Evolutionary conservation across 2,888 invertebrate species (phyloP), one percentile per base, ranked within the genome.

Genomic region (Sinelater perroti): DNA sequence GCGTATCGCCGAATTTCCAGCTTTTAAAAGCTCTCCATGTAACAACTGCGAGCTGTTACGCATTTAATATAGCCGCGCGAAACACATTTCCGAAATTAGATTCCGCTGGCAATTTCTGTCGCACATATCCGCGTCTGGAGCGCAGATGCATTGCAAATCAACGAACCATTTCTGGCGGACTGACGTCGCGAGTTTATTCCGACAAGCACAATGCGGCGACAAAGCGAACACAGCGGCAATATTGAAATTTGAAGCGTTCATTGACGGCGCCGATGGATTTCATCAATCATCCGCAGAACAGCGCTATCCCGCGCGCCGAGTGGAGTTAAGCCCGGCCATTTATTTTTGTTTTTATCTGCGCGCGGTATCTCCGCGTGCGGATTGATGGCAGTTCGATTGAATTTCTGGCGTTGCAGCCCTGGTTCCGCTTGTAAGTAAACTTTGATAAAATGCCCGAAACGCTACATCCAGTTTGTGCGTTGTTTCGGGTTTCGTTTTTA

Each of bases 161-260:
- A 10, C 18, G 10, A n/a, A 4, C 21, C 21, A 38, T 38, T 38
- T 38, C 17, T 14, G 38, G 21, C 4, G 11, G 24, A 38, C 21
- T 5, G 38, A 20, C 20, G 36, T 36, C 36, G 13, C 6, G 24
- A 38, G 11, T 35, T 10, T 14, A 14, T 14, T 36, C 13, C 2
- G 38, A 4, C n/a, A 21, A 17, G 24, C 11, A 38, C 38, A 38
- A 38, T 38, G 7, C 38, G 21, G 24, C 21, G 21, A 38, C 38
- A 38, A 7, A 38, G 10, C 7, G 38, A 10, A 38, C 21, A 21
- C 17, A 38, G 20, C 21, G 38, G 1, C 21, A 13, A 17, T 38
- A 38, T 38, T 38, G 38, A 38, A 38, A 38, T 38, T 38, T 38
- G 38, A 38, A 38, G 24, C 21, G 24, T 38, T 38, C 38, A 38